Conservation (phyloP, 1,140 invertebrate genomes). For the Drosophila auraria region DNA sequence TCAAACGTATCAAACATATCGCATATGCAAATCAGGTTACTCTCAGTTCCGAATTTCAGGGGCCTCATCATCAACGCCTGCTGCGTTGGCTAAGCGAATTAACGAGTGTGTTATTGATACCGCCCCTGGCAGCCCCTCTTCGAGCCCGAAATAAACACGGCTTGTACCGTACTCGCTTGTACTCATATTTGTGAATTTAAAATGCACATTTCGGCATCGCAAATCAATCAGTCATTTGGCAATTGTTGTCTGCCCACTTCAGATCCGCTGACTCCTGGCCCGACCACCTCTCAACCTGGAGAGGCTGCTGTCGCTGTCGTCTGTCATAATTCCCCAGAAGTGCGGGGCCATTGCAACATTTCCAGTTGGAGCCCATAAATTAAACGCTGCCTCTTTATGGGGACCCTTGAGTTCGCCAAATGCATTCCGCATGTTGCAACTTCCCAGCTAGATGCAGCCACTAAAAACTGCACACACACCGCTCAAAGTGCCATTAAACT, state of each 20-base stretch:
- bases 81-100: conserved; percentile 64
- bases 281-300: conserved; percentile 17
- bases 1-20: conserved; percentile 54
- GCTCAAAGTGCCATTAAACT: conserved; percentile 1
- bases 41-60: conserved; percentile 13
- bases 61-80: conserved; percentile 31
- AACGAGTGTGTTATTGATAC: conserved; percentile 76
- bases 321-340: conserved; percentile 15
- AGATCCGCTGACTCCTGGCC: conserved; percentile 34
- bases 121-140: background rate
- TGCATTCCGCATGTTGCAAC: conserved; percentile 24
- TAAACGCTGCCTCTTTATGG: conserved; percentile 33
- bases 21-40: conserved; percentile 73
- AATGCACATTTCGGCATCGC: conserved; percentile 52
- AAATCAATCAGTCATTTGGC: conserved; percentile 70
- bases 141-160: conserved; percentile 15
- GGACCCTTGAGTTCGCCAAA: conserved; percentile 21
- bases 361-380: conserved; percentile 36
- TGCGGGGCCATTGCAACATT: conserved; percentile 21
- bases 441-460: conserved; percentile 1
- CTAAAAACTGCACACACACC: conserved; percentile 2
- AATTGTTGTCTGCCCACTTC: conserved; percentile 52
- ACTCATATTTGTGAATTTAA: conserved; percentile 55
- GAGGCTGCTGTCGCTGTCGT: conserved; percentile 8
- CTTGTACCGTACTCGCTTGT: background rate